Percentiles rank a stretch among this genome's conserved stretches.
These are phyloP conservation scores for Sebastes oblongus DNA, from an alignment of 2,797 vertebrate genomes.

Conservation along the genomic window DNA sequence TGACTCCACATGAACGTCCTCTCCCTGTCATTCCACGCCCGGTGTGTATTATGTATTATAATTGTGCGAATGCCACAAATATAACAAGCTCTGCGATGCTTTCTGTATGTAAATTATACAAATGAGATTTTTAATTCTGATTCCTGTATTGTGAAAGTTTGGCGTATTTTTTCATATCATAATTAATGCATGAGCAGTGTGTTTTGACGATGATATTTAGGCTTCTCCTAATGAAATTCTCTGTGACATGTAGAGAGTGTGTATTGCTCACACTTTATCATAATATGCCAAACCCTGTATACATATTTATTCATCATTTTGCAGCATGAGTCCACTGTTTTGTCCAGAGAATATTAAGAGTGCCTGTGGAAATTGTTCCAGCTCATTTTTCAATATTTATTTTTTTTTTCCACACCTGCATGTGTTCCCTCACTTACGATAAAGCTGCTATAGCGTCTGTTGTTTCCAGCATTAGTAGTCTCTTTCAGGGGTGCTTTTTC, in stretches of 20 bases:
- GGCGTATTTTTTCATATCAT: constrained; percentile 52
- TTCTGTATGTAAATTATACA: constrained; percentile 62
- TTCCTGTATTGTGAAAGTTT: constrained; percentile 60
- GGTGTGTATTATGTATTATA: constrained; percentile 61
- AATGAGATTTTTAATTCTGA: constrained; percentile 77
- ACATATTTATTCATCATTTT: constrained; percentile 58
- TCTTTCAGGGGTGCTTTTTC: constrained; percentile 32
- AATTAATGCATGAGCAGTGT: constrained; percentile 71
- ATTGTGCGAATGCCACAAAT: constrained; percentile 53
- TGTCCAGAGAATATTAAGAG: constrained; percentile 56
- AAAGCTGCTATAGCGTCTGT: constrained; percentile 31
- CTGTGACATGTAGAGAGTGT: constrained; percentile 27
- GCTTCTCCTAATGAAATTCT: constrained; percentile 60
- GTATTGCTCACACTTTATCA: constrained; percentile 53
- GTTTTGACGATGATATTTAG: constrained; percentile 67
- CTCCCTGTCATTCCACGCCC: constrained; percentile 70
- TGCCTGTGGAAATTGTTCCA: constrained; percentile 23
- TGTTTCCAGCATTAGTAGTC: constrained; percentile 25
- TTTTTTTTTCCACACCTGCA: constrained; percentile 25
- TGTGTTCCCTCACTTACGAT: constrained; percentile 8
- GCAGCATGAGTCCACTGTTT: constrained; percentile 31
- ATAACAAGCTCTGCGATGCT: constrained; percentile 52
- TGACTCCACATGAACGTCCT: constrained; percentile 74
- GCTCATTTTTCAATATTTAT: constrained; percentile 26
- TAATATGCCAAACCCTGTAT: constrained; percentile 34